Percentiles rank a stretch among this genome's conserved stretches.
phyloP scores from a whole-genome alignment of 2,888 invertebrate species.

The Orthosia gracilis region DNA sequence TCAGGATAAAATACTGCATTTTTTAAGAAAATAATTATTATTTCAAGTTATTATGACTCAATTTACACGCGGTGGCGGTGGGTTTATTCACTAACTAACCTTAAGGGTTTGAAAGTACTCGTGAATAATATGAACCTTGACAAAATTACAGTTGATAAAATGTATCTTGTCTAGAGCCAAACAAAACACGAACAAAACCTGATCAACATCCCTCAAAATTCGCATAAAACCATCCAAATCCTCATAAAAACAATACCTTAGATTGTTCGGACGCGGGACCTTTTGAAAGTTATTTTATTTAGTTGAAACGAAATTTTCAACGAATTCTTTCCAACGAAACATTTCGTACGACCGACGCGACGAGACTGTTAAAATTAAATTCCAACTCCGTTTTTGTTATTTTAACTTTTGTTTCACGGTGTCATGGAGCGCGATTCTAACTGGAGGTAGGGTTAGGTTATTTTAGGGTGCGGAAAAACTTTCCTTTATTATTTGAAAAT shows the following conservation, averaged over 20 bases:
- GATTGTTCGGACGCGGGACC: background rate
- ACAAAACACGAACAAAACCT: too few species aligned
- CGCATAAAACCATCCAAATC: background rate
- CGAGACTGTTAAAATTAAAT: slow-evolving; percentile 54
- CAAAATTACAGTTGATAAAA: too few species aligned
- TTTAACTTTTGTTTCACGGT: slow-evolving; percentile 52
- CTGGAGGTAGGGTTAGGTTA: slow-evolving; percentile 9
- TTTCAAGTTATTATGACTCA: too few species aligned
- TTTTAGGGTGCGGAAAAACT: background rate
- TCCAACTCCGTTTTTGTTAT: slow-evolving; percentile 47
- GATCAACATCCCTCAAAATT: too few species aligned
- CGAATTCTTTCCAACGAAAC: too few species aligned
- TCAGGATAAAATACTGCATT: too few species aligned
- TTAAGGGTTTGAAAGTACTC: too few species aligned
- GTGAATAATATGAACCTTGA: too few species aligned
- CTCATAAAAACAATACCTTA: background rate
- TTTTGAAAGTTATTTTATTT: slow-evolving; percentile 27
- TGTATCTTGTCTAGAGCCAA: too few species aligned
- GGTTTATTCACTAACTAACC: too few species aligned
- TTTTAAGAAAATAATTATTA: too few species aligned
- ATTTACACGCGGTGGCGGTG: too few species aligned
- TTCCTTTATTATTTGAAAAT: slow-evolving; percentile 2
- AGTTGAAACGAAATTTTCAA: slow-evolving; percentile 39
- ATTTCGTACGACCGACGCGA: slow-evolving; percentile 2
- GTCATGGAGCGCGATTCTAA: slow-evolving; percentile 22